Evolutionary conservation across 2,113 vertebrate species (phyloP).

Genomic region (Coryphaenoides rupestris): DNA sequence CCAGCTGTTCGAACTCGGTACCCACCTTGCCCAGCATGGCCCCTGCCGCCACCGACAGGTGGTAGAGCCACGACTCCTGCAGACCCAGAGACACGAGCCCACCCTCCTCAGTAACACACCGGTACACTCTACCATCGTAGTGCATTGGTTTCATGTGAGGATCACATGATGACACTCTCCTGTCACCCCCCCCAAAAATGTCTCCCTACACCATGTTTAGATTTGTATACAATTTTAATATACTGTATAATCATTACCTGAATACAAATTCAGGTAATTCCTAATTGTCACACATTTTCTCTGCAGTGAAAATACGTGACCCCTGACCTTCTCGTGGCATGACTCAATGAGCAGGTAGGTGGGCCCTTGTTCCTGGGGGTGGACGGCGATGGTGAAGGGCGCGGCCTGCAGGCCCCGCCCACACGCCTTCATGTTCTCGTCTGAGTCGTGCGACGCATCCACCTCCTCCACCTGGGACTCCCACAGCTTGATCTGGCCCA

Average conservation of each 20-base stretch:
- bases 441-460: constrained; percentile 85
- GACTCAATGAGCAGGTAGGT: constrained; percentile 91
- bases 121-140: too few species aligned
- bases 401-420: constrained; percentile 77
- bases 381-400: constrained; percentile 82
- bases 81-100: not conserved
- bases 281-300: too few species aligned
- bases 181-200: too few species aligned
- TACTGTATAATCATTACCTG: too few species aligned
- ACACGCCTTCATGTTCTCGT: constrained; percentile 83
- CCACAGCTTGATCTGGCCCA: constrained; percentile 94
- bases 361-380: constrained; percentile 87
- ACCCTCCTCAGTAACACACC: too few species aligned
- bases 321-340: constrained; percentile 85
- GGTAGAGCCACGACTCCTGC: constrained; percentile 93
- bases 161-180: too few species aligned
- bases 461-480: constrained; percentile 91
- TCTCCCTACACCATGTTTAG: too few species aligned
- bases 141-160: too few species aligned
- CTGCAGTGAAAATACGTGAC: not conserved
- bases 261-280: too few species aligned
- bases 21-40: constrained; percentile 81
- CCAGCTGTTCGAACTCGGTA: constrained; percentile 93
- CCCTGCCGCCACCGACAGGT: constrained; percentile 90
- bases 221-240: too few species aligned